These are phyloP conservation scores for Hemithea aestivaria DNA, from an alignment of 2,888 invertebrate species.

Conservation along the genomic window DNA sequence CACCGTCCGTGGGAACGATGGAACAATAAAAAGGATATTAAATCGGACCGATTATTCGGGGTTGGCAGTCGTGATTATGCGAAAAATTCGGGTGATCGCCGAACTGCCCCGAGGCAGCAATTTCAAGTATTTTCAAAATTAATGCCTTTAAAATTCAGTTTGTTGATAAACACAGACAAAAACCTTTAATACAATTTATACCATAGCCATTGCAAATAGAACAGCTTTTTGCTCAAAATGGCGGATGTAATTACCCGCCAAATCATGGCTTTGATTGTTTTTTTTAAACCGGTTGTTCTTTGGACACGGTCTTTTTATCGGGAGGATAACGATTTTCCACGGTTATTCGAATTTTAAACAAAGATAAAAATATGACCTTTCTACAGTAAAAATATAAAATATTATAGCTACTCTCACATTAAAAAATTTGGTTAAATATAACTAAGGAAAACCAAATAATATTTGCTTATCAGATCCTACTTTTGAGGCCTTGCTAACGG, in stretches of 20 bases:
- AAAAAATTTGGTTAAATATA: no score
- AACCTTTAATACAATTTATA: constrained; percentile 1
- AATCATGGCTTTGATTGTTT: constrained; percentile 33
- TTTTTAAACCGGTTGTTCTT: constrained; percentile 30
- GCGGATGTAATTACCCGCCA: constrained; percentile 56
- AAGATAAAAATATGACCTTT: no score
- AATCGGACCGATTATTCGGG: constrained; percentile 49
- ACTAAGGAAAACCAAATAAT: no score
- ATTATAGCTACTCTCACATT: no score
- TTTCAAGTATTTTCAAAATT: constrained; percentile 23
- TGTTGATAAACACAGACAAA: background rate
- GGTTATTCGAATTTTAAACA: constrained; percentile 17
- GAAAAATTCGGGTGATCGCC: constrained; percentile 47
- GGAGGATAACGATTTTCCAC: constrained; percentile 35
- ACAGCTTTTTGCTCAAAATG: constrained; percentile 32
- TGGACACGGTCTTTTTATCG: constrained; percentile 34
- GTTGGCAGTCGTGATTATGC: constrained; percentile 51
- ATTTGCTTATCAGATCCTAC: no score
- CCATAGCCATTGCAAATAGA: constrained; percentile 13
- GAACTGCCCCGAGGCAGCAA: constrained; percentile 30
- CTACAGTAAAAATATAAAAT: no score
- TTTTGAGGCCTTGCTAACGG: no score
- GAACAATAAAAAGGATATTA: constrained; percentile 57
- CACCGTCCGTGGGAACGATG: constrained; percentile 66
- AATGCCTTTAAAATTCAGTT: constrained; percentile 14